A percentile compares a stretch with the other conserved stretches of the same genome.
Evolutionary conservation across 1,140 invertebrate species (phyloP).

Genomic region (Eubasilissa regina): DNA sequence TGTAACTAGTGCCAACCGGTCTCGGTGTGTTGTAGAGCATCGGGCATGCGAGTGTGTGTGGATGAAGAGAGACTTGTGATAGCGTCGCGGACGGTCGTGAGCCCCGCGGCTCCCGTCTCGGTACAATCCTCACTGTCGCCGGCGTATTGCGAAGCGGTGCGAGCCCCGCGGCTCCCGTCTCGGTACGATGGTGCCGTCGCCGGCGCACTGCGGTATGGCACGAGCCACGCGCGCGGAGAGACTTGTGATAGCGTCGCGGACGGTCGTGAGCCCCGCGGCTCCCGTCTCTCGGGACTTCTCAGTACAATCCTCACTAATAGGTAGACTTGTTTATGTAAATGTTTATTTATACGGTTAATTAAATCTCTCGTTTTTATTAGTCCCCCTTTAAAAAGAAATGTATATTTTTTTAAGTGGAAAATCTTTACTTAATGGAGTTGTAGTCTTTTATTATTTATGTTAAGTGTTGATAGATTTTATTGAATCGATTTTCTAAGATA

Average conservation of each 20-base stretch:
- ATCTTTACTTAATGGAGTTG: constrained; percentile 53
- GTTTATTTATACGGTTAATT: constrained; percentile 56
- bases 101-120: constrained; percentile 20
- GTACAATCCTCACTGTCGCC: background rate
- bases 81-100: constrained; percentile 13
- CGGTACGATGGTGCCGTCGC: background rate
- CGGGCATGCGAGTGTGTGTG: constrained; percentile 12
- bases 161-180: background rate
- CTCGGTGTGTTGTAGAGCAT: background rate
- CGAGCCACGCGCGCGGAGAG: background rate
- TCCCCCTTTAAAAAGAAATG: constrained; percentile 53
- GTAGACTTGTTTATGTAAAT: constrained; percentile 57
- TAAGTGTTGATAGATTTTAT: constrained; percentile 62
- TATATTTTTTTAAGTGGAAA: constrained; percentile 60
- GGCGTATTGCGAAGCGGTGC: background rate
- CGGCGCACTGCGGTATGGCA: background rate
- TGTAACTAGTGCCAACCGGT: constrained; percentile 52
- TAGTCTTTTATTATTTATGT: constrained; percentile 60
- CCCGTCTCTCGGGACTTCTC: constrained; percentile 58
- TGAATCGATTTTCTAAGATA: constrained; percentile 61
- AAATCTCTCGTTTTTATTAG: constrained; percentile 53
- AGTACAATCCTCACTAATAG: constrained; percentile 60
- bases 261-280: constrained; percentile 60
- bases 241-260: constrained; percentile 52
- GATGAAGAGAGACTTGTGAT: background rate